Evolutionary conservation across 2,888 invertebrate species (phyloP), one percentile per base, ranked within the genome.

Genomic region (Ophioninae sp.): DNA sequence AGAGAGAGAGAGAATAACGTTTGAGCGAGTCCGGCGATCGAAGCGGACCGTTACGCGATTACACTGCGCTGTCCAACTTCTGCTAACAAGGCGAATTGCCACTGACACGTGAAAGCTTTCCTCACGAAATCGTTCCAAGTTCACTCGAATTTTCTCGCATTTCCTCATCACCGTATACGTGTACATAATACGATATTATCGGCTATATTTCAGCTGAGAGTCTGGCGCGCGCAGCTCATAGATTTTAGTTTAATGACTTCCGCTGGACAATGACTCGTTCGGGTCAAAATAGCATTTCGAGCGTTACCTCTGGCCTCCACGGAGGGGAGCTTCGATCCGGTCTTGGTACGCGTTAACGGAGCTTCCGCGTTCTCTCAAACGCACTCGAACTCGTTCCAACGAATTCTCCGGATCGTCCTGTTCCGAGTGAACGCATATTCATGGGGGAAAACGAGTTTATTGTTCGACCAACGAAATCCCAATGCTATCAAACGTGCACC

Each of bases 221-320:
- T 69, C 72, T 76, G 23, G 37, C 30, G 59, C 58, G 58, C 20
- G 22, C 79, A 37, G 59, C 90, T 90, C 90, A 73, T 84, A 88
- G 89, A 91, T 91, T 91, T 91, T 90, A 91, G 91, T 91, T 91
- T 91, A 91, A 91, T 91, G 91, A 91, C 91, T 91, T 91, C 90
- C 90, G 87, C 79, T 75, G 89, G 88, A 91, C 91, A 91, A 91
- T 90, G 87, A 88, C 86, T 87, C n/a, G 79, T 81, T 68, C 75
- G 22, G 69, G 87, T 86, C 88, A 90, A 73, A 79, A 91, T 89
- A 89, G 91, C 88, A 86, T 87, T 58, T 87, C 86, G 86, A 88
- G 87, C 87, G 88, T 87, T 85, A 87, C 81, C n/a, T 17, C 68
- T 44, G 71, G 30, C 1, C 30, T 37, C 63, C 20, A 23, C 39